Conservation (phyloP, 2,113 vertebrate genomes). For the Phylloscopus whistleri region DNA sequence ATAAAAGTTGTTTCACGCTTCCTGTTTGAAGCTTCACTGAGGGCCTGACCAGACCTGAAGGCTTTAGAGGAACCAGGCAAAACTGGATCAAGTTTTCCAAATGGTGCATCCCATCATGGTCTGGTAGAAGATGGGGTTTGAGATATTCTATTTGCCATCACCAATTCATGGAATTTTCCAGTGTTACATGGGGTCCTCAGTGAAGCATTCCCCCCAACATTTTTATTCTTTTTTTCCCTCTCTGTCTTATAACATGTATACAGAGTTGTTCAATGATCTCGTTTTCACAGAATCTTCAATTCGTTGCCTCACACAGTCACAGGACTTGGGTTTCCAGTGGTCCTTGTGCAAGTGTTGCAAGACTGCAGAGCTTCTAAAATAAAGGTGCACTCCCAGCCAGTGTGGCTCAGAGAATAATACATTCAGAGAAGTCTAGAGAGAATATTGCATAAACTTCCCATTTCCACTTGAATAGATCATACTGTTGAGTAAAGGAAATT, state of each 20-base stretch:
- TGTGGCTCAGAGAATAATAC: not conserved
- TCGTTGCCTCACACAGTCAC: accelerated
- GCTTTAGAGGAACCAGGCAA: not conserved
- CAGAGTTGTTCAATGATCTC: not conserved
- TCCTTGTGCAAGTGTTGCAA: not conserved
- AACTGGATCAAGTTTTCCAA: not conserved
- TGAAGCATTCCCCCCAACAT: not conserved
- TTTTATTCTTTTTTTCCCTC: not conserved
- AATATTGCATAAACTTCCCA: not conserved
- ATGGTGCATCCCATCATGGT: not conserved
- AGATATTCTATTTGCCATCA: not conserved
- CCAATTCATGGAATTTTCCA: not conserved
- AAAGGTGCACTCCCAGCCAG: not conserved
- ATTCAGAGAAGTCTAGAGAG: not conserved
- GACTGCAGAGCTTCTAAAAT: not conserved
- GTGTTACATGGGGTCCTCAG: not conserved
- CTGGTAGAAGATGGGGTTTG: not conserved
- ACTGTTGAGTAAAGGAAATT: not conserved
- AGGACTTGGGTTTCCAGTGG: not conserved
- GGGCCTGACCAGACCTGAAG: not conserved
- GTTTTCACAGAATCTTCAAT: not conserved
- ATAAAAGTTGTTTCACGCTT: not conserved
- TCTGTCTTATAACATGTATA: not conserved
- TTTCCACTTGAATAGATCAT: not conserved
- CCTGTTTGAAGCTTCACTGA: not conserved